A percentile compares a stretch with the other conserved stretches of the same genome.
Conservation (phyloP, 2,113 vertebrate genomes). For the Clarias macrocephalus region DNA sequence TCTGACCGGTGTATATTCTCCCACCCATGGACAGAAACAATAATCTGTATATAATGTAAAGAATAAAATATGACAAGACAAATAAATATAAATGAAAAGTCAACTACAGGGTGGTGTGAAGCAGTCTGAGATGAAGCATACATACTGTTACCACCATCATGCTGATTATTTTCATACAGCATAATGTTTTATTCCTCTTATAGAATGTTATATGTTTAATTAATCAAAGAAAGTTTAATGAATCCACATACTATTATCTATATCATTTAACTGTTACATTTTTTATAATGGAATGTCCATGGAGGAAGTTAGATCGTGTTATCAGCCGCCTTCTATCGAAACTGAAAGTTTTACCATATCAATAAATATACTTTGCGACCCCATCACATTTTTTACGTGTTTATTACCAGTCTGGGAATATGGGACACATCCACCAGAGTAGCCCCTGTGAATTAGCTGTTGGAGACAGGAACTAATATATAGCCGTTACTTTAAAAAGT, state of each 20-base stretch:
- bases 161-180: background rate
- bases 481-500: background rate
- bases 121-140: background rate
- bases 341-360: background rate
- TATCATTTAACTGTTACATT: background rate
- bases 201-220: too few species aligned
- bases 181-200: background rate
- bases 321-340: background rate
- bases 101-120: background rate
- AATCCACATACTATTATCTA: background rate
- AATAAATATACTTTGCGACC: background rate
- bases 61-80: background rate
- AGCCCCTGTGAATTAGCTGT: background rate
- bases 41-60: background rate
- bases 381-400: background rate
- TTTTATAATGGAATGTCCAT: background rate
- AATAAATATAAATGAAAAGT: too few species aligned
- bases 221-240: too few species aligned
- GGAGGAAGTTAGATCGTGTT: background rate
- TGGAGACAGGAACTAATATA: background rate
- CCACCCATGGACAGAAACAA: background rate
- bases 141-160: background rate
- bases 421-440: background rate
- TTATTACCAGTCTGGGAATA: background rate
- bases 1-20: background rate